Percentiles rank a stretch among this genome's conserved stretches.
Conservation (phyloP, 2,113 vertebrate species). For the Gambusia affinis region DNA sequence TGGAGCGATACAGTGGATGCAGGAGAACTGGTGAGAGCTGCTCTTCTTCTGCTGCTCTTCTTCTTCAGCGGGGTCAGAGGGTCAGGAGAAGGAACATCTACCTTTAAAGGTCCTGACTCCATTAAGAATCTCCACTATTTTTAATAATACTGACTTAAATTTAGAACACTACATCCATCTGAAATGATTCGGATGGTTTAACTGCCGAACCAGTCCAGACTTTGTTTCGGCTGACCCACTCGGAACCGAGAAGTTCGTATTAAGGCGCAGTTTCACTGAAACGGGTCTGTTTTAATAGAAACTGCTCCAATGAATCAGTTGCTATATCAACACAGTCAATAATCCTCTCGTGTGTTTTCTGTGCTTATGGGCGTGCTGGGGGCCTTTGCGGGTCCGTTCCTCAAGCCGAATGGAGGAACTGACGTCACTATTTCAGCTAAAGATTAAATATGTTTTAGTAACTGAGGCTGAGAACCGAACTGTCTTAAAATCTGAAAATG, state of each 20-base stretch:
- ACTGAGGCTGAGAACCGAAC: not conserved
- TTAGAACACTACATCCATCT: too few relatives aligned
- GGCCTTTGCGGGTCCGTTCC: not conserved
- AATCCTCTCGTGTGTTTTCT: fast-evolving
- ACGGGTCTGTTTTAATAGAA: not conserved
- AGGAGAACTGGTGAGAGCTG: conserved; percentile 82
- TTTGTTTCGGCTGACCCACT: not conserved
- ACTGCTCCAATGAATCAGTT: not conserved
- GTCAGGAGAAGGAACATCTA: too few relatives aligned
- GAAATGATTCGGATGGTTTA: not conserved
- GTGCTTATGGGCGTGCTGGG: fast-evolving
- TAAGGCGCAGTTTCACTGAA: not conserved
- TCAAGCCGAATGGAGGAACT: not conserved
- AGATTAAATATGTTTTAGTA: not conserved
- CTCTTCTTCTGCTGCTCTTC: not conserved
- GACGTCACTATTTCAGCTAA: not conserved
- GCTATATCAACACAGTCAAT: not conserved
- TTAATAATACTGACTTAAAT: not conserved
- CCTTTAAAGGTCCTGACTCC: not conserved
- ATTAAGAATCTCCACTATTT: not conserved
- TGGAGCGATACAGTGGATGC: conserved; percentile 71
- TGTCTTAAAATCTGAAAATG: not conserved
- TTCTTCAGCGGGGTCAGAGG: too few relatives aligned
- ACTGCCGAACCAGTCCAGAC: fast-evolving
- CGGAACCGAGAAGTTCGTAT: fast-evolving